A percentile compares a stretch with the other conserved stretches of the same genome.
phyloP scores from a whole-genome alignment of 2,113 vertebrate species.

The Silurus glanis region DNA sequence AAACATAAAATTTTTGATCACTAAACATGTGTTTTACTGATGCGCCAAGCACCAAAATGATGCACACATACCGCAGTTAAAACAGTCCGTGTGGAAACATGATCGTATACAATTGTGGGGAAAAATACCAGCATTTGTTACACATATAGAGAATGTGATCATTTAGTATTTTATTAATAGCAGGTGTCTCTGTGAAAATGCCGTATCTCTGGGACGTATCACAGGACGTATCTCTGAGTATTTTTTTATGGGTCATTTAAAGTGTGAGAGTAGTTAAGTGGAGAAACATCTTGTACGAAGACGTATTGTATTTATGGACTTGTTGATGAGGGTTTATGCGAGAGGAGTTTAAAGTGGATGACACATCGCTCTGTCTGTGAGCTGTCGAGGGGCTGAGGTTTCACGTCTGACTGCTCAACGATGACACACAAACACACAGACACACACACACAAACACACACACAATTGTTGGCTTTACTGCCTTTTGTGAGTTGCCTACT shows the following conservation, averaged over 20 bases:
- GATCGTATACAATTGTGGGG: too few species aligned
- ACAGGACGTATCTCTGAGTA: neutral
- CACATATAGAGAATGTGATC: neutral
- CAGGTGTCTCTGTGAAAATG: neutral
- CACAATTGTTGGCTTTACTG: neutral
- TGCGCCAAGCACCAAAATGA: too few species aligned
- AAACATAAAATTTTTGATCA: too few species aligned
- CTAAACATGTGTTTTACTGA: too few species aligned
- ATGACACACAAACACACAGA: neutral
- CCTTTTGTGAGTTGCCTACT: neutral
- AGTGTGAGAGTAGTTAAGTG: neutral
- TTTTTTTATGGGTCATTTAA: neutral
- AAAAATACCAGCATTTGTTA: neutral
- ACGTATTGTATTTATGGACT: slow-evolving; percentile 15
- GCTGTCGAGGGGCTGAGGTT: slow-evolving; percentile 29
- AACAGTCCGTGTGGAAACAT: too few species aligned
- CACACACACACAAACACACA: slow-evolving; percentile 6
- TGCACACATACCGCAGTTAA: too few species aligned
- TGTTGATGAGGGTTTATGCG: neutral
- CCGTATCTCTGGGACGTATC: too few species aligned
- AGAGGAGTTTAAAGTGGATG: slow-evolving; percentile 46
- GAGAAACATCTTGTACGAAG: slow-evolving; percentile 21
- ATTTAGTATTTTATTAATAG: neutral
- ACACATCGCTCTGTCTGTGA: slow-evolving; percentile 40
- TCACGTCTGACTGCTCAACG: slow-evolving; percentile 25